Evolutionary conservation across 2,888 invertebrate species (phyloP).

Genomic region (Cheilosia pagana): DNA sequence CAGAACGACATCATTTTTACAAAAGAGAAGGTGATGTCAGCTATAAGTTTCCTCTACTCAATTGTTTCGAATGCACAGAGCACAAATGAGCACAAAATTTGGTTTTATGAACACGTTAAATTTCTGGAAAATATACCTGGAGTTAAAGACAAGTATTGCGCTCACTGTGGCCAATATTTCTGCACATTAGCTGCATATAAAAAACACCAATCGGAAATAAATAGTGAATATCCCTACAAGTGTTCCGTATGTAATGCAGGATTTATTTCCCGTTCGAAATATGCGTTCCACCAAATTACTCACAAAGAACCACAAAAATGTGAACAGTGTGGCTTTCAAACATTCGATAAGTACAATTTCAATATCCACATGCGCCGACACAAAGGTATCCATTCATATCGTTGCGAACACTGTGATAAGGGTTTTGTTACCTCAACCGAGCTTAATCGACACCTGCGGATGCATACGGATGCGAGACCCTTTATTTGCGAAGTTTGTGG

Average conservation of each 20-base stretch:
- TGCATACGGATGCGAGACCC: constrained; percentile 51
- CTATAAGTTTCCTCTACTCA: constrained; percentile 46
- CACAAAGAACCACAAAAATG: constrained; percentile 65
- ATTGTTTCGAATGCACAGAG: constrained; percentile 39
- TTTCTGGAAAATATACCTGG: constrained; percentile 34
- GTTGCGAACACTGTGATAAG: constrained; percentile 54
- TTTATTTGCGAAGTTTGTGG: constrained; percentile 63
- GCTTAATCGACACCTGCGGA: constrained; percentile 53
- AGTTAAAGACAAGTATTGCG: constrained; percentile 32
- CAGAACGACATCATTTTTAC: constrained; percentile 39
- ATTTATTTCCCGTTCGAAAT: constrained; percentile 61
- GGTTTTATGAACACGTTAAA: constrained; percentile 49
- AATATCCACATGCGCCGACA: constrained; percentile 65
- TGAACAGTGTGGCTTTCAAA: constrained; percentile 60
- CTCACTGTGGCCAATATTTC: constrained; percentile 55
- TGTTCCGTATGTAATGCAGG: constrained; percentile 61
- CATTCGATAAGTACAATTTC: constrained; percentile 56
- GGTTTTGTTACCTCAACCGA: constrained; percentile 59
- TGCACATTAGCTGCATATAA: constrained; percentile 38
- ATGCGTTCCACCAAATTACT: constrained; percentile 61
- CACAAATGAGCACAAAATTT: background rate
- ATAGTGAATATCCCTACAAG: constrained; percentile 63
- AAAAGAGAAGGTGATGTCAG: constrained; percentile 42
- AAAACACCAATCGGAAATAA: constrained; percentile 54
- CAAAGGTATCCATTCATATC: constrained; percentile 54